These are phyloP conservation scores for Chaenodraco wilsoni DNA, from an alignment of 2,797 vertebrate genomes.

Conservation along the genomic window DNA sequence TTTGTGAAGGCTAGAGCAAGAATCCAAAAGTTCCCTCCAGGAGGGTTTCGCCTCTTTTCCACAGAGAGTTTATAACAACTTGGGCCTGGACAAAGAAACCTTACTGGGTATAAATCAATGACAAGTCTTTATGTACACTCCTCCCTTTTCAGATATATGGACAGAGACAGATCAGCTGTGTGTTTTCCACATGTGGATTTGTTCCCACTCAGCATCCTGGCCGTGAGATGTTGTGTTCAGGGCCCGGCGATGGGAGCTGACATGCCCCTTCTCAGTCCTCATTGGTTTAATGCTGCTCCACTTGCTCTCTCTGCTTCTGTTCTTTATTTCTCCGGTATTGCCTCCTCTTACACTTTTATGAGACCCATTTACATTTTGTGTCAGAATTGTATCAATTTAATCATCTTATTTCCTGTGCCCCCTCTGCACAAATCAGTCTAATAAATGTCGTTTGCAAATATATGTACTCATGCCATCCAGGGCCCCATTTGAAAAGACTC, in stretches of 20 bases:
- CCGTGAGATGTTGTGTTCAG: conserved; percentile 46
- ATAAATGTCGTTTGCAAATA: conserved; percentile 66
- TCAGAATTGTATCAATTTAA: conserved; percentile 69
- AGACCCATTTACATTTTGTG: conserved; percentile 47
- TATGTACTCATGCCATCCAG: conserved; percentile 61
- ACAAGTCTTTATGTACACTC: no score
- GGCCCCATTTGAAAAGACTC: conserved; percentile 69
- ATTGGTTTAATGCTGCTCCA: conserved; percentile 34
- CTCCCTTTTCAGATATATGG: no score
- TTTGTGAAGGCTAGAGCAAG: no score
- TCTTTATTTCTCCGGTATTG: conserved; percentile 7
- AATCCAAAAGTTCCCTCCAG: no score
- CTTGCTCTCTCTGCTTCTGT: conserved; percentile 20
- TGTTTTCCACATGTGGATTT: no score
- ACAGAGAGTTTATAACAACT: no score
- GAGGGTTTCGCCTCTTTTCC: no score
- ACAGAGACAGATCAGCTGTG: no score
- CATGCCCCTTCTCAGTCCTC: conserved; percentile 2
- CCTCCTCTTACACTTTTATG: conserved; percentile 33
- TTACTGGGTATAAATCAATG: no score
- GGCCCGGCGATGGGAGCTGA: conserved; percentile 38
- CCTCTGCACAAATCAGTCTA: conserved; percentile 65
- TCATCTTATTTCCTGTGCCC: conserved; percentile 64
- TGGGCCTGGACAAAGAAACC: no score
- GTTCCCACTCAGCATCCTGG: conserved; percentile 30